Evolutionary conservation across 2,888 invertebrate species (phyloP).

Genomic region (Tetropium fuscum): DNA sequence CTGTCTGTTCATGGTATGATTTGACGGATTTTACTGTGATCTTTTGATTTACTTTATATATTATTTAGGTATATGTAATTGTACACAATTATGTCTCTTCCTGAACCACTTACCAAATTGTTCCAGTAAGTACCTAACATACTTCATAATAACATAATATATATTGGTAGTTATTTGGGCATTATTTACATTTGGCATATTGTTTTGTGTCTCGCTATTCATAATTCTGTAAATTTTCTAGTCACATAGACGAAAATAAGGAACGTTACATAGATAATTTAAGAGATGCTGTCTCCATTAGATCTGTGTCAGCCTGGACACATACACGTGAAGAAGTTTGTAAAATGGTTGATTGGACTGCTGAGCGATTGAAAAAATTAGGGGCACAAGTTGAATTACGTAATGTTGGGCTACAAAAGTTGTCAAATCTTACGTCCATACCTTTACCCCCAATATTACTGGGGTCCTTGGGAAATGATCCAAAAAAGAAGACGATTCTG

Average conservation of each 20-base stretch:
- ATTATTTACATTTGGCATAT: neutral
- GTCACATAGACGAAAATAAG: slow-evolving; percentile 83
- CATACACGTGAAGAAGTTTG: slow-evolving; percentile 84
- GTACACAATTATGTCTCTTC: slow-evolving; percentile 7
- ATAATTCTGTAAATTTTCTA: slow-evolving; percentile 64
- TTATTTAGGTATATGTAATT: too few species aligned
- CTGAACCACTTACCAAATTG: slow-evolving; percentile 12
- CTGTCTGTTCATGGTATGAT: too few species aligned
- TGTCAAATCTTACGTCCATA: slow-evolving; percentile 78
- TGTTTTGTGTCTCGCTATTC: slow-evolving; percentile 18
- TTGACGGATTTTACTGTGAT: neutral
- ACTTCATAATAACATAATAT: neutral
- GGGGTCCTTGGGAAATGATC: slow-evolving; percentile 83
- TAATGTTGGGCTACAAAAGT: slow-evolving; percentile 78
- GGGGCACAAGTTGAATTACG: slow-evolving; percentile 70
- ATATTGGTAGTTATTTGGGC: neutral
- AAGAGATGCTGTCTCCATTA: slow-evolving; percentile 88
- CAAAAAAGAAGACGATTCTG: slow-evolving; percentile 90
- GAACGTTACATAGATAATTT: slow-evolving; percentile 80
- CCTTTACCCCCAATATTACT: slow-evolving; percentile 89
- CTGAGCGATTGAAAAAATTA: slow-evolving; percentile 66
- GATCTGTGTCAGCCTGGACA: slow-evolving; percentile 93
- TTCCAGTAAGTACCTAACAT: slow-evolving; percentile 23
- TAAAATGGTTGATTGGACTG: slow-evolving; percentile 75
- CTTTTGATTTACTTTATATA: neutral